phyloP scores from a whole-genome alignment of 2,113 vertebrate genomes.

The Thermophis baileyi region DNA sequence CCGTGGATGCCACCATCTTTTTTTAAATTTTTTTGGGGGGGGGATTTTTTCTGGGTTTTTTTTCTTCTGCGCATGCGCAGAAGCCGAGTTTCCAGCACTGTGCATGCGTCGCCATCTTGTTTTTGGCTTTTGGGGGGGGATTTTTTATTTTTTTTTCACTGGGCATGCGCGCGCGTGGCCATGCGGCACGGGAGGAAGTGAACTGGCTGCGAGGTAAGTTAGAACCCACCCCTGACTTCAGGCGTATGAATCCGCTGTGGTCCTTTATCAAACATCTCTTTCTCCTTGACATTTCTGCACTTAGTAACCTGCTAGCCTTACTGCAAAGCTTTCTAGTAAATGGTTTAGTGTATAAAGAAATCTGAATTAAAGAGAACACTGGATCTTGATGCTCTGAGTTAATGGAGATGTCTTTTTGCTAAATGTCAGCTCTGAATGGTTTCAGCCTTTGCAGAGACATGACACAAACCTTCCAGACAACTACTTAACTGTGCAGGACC shows the following conservation, averaged over 20 bases:
- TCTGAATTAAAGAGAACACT: slow-evolving; percentile 62
- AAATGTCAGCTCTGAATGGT: slow-evolving; percentile 50
- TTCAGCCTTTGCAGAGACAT: slow-evolving; percentile 31
- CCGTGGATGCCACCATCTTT: no score
- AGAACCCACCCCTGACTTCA: no score
- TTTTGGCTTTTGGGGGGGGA: no score
- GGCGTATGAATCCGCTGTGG: background rate
- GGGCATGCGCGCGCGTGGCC: no score
- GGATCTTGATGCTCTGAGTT: slow-evolving; percentile 39
- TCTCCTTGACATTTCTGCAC: slow-evolving; percentile 33
- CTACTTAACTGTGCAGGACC: background rate
- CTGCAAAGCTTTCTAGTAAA: slow-evolving; percentile 61
- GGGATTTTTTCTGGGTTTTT: no score
- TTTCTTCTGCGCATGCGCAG: no score
- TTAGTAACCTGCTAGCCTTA: slow-evolving; percentile 50
- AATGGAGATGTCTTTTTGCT: slow-evolving; percentile 61
- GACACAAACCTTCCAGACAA: slow-evolving; percentile 42
- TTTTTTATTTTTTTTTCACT: no score
- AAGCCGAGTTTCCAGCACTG: no score
- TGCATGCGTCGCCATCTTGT: no score
- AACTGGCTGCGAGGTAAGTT: no score
- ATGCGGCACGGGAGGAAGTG: no score
- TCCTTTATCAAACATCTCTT: slow-evolving; percentile 35
- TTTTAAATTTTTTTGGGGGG: no score
- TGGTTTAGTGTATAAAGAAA: slow-evolving; percentile 50